Base-by-base conservation (phyloP, 2,888 invertebrate species). In the Heliconius hortense region DNA sequence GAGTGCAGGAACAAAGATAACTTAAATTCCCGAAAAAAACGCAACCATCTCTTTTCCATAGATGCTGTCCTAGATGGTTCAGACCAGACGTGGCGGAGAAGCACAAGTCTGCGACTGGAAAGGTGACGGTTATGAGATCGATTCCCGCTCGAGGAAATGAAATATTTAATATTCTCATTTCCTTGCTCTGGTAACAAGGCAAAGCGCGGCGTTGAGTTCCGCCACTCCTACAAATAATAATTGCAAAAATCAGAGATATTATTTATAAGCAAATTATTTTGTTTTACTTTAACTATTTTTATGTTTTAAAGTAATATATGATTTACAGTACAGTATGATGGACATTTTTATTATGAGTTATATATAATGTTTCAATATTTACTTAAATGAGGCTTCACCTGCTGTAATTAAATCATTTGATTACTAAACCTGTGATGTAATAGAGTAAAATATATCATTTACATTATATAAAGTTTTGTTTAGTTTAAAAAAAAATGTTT, bases 281-380 rank as follows among this genome's bases (percentile, higher is more conserved):
- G 0, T 48, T 48, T 21, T 21, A 48, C 1, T 48, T 48, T 18
- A 48, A 48, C 7, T 48, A 21, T 4, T 48, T 48, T 48, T 7
- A 35, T 13, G 59, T 18, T 15, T 21, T 70, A 60, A 70, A 35
- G 21, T 69, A 69, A 28, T 39, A 71, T 39, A 71, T 62, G 35
- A 35, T 10, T 0, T 35, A 10, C 8, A 35, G 1, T 35, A 35
- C 35, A 35, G 10, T 35, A 53, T 53, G 62, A 72, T 5, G n/a
- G 72, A 53, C 72, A n/a, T 63, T 28, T 72, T 72, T 68, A 73
- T 67, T n/a, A 60, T 60, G 60, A 73, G n/a, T 59, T 68, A 59
- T 28, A n/a, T 28, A 28, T 60, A 68, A 60, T n/a, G 26, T 59
- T 56, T 73, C 11, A 62, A 64, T 68, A 39, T 68, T n/a, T 67